Evolutionary conservation across 2,113 vertebrate species (phyloP), one percentile per base, ranked within the genome.

Genomic region (Tenebrosternarchus preto): DNA sequence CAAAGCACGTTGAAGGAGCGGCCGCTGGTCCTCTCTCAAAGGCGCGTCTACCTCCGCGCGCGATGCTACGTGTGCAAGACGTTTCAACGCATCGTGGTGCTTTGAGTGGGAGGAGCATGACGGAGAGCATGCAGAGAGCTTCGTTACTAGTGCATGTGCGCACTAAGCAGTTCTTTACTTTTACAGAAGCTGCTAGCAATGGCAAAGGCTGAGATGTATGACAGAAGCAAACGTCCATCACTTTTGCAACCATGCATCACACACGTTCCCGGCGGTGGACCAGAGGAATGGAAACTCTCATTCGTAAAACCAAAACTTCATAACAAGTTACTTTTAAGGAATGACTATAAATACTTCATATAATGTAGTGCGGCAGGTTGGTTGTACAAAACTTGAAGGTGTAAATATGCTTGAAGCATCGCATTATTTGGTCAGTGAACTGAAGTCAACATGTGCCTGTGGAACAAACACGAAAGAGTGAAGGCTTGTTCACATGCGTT

Each of bases 1-100:
- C 80, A 75, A 89, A 85, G 87, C 86, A 82, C 43, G 56, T 69
- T 89, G 81, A 86, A 91, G 87, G 86, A 89, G 90, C 89, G 84
- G 85, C n/a, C 85, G 39, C 24, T 67, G 55, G 89, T 75, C 15
- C 43, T 50, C 84, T 86, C 78, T 85, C 85, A 84, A 92, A 93
- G 92, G 92, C 92, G 92, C 91, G 89, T 66, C 80, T 59, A 92
- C 88, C 88, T 90, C 87, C 85, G 84, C 82, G 88, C 87, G 84
- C 86, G 88, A 78, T 76, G 90, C 86, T 87, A 89, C 85, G 87
- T 84, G 63, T 82, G 88, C 84, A 88, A 78, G 85, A 86, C 80
- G 73, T 57, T 39, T 69, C 25, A n/a, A 83, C 53, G 73, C 46
- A 63, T 50, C 68, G 17, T 31, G 36, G 67, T 70, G 76, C 64